A percentile compares a stretch with the other conserved stretches of the same genome.
These are phyloP conservation scores for Limnephilus marmoratus DNA, from an alignment of 2,888 invertebrate genomes.

Conservation along the genomic window DNA sequence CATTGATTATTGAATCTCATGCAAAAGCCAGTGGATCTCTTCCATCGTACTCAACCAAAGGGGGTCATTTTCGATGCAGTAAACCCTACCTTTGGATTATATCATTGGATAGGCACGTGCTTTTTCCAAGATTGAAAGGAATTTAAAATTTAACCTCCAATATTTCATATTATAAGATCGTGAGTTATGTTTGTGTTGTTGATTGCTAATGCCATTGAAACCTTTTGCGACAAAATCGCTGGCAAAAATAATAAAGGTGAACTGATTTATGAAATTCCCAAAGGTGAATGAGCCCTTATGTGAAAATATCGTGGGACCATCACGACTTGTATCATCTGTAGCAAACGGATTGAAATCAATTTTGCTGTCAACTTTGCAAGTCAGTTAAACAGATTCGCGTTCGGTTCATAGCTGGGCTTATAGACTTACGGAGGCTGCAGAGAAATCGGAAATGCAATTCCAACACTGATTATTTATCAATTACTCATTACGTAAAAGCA, in stretches of 20 bases:
- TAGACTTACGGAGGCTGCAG: neutral
- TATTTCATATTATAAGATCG: neutral
- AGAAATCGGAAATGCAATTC: neutral
- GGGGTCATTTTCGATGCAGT: neutral
- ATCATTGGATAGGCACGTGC: neutral
- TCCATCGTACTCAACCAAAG: neutral
- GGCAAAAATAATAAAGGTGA: conserved; percentile 18
- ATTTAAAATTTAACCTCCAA: neutral
- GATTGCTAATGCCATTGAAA: conserved; percentile 18
- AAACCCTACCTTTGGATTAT: neutral
- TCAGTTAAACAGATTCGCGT: neutral
- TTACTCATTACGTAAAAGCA: too few relatives aligned
- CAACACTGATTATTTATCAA: too few relatives aligned
- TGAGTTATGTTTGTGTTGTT: neutral
- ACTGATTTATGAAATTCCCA: conserved; percentile 45
- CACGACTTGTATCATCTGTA: conserved; percentile 10
- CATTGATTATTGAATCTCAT: too few relatives aligned
- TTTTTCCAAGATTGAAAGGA: neutral
- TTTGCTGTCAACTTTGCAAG: neutral
- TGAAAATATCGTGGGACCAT: conserved; percentile 45
- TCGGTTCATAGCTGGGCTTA: neutral
- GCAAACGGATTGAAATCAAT: conserved; percentile 26
- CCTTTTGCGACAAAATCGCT: conserved; percentile 35
- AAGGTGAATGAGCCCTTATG: conserved; percentile 34
- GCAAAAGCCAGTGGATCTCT: too few relatives aligned